These are phyloP conservation scores for Ditylenchus dipsaci DNA, from an alignment of 1,140 invertebrate species.

Conservation along the genomic window DNA sequence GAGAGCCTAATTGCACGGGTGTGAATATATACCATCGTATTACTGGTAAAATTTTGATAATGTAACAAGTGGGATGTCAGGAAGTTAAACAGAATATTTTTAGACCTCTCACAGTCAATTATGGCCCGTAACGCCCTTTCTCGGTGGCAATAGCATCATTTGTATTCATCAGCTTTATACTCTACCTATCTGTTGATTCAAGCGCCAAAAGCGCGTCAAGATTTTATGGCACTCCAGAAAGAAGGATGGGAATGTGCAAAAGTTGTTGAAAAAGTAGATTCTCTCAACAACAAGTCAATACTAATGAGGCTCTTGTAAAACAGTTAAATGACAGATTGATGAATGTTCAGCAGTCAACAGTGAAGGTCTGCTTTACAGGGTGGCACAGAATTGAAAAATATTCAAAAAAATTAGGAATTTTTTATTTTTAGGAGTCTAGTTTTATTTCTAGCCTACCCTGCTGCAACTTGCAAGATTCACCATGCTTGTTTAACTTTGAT, in stretches of 20 bases:
- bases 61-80: too few species aligned
- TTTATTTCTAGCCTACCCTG: too few species aligned
- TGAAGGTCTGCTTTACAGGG: too few species aligned
- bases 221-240: not conserved
- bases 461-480: too few species aligned
- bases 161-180: conserved; percentile 30
- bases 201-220: conserved; percentile 10
- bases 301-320: not conserved
- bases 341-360: not conserved
- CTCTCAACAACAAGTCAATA: conserved; percentile 2
- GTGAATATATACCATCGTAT: too few species aligned
- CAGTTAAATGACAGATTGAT: conserved; percentile 4
- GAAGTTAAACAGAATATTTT: not conserved
- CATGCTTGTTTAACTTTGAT: not conserved
- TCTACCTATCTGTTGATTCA: conserved; percentile 28
- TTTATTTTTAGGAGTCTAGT: too few species aligned
- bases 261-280: conserved; percentile 4
- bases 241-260: conserved; percentile 1
- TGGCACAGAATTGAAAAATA: too few species aligned
- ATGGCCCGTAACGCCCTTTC: conserved; percentile 3
- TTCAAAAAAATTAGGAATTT: too few species aligned
- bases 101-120: not conserved
- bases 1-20: too few species aligned
- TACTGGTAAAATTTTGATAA: too few species aligned
- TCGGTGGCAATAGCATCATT: conserved; percentile 21